Evolutionary conservation across 2,113 vertebrate genomes (phyloP).

Genomic region (Corythoichthys intestinalis): DNA sequence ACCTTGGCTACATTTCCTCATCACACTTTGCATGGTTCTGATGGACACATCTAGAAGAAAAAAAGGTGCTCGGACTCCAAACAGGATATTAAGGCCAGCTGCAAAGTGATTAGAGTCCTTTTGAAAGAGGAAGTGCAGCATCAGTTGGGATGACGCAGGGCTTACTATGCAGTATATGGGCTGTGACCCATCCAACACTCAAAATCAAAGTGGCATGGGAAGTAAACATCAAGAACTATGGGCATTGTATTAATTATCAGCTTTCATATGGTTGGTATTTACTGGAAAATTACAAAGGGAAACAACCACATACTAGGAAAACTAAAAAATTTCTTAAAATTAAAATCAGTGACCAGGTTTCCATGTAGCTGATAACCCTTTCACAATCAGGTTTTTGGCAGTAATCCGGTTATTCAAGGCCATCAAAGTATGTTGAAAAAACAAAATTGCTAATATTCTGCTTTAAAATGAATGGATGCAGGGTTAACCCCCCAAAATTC

Average conservation of each 20-base stretch:
- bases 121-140: conserved; percentile 15
- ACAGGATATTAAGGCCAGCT: conserved; percentile 62
- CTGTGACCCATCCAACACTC: conserved; percentile 8
- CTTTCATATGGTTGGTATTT: neutral
- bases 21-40: conserved; percentile 73
- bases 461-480: too few species aligned
- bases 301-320: neutral
- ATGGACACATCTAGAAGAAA: conserved; percentile 32
- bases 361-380: too few species aligned
- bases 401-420: too few species aligned
- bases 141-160: neutral
- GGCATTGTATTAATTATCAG: neutral
- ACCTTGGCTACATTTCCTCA: conserved; percentile 76
- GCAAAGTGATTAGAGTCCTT: conserved; percentile 49
- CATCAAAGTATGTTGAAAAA: too few species aligned
- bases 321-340: too few species aligned
- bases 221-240: neutral
- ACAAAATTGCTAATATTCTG: too few species aligned
- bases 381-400: too few species aligned
- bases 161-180: conserved; percentile 2
- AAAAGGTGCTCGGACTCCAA: conserved; percentile 24
- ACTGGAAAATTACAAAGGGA: too few species aligned
- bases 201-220: neutral
- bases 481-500: too few species aligned
- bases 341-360: too few species aligned